Base-by-base conservation (phyloP, 2,797 vertebrate species). In the Rhinophrynus dorsalis region DNA sequence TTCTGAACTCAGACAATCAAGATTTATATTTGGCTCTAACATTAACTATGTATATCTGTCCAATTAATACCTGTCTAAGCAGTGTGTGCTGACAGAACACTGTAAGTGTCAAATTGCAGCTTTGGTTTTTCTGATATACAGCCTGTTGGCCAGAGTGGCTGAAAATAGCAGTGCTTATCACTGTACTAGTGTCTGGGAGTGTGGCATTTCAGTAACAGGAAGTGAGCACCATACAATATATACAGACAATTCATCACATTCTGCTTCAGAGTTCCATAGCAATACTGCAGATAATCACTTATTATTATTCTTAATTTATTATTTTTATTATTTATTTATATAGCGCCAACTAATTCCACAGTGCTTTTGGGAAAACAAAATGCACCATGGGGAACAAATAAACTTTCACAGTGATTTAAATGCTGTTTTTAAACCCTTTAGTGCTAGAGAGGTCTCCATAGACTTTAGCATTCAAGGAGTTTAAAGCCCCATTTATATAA, bases 161-260 rank as follows among this genome's bases (percentile, higher is more conserved):
- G 70, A 79, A 74, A 66, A 24, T 74, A 59, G 68, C 9, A 13
- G 40, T 68, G 35, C 74, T 87, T 86, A 86, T 88, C 85, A 13
- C 8, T 8, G 10, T 1, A 23, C 70, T 77, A 57, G 56, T 0
- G 7, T 72, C 72, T 65, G 76, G 40, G 76, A 85, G 81, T 57
- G 79, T 81, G 83, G 79, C 81, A 76, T 83, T 83, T 76, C 79
- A 77, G 73, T 51, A 74, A 81, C 80, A 78, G 77, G 63, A 80
- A 81, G 76, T 68, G 73, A 79, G 67, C 67, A 24, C 74, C 0
- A 5, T 57, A 32, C 74, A 57, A 76, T 75, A 75, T 71, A 79
- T 80, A 71, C 6, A 0, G 78, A 77, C 75, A 74, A 67, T 77
- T 86, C 57, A 0, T 82, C 80, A 63, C 40, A 51, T 77, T 78